These are phyloP conservation scores for Dicroscelio sp. DNA, from an alignment of 2,888 invertebrate species.

Conservation along the genomic window DNA sequence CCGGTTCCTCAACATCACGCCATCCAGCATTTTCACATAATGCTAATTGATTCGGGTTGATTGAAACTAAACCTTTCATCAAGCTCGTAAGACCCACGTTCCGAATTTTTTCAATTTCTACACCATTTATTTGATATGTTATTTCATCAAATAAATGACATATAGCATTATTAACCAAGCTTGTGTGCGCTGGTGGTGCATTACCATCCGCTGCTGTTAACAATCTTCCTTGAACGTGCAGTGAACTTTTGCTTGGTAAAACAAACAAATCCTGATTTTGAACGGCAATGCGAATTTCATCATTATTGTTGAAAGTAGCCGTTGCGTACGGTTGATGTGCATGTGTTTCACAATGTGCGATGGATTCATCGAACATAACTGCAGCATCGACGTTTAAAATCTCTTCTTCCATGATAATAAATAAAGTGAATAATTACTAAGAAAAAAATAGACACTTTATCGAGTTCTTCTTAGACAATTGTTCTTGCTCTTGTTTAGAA, in stretches of 20 bases:
- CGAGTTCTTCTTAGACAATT: too few species aligned
- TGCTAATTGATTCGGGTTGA: slow-evolving; percentile 67
- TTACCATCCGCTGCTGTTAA: slow-evolving; percentile 23
- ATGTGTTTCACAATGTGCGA: slow-evolving; percentile 13
- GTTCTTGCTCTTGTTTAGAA: not conserved
- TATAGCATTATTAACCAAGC: slow-evolving; percentile 81
- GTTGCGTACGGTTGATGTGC: slow-evolving; percentile 5
- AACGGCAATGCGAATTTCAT: slow-evolving; percentile 13
- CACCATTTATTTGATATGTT: slow-evolving; percentile 89
- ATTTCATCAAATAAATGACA: slow-evolving; percentile 88
- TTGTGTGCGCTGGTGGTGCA: not conserved
- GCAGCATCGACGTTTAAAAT: not conserved
- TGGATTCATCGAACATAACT: not conserved
- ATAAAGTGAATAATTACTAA: not conserved
- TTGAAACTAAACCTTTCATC: slow-evolving; percentile 80
- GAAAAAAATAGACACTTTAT: too few species aligned
- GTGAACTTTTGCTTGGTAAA: slow-evolving; percentile 20
- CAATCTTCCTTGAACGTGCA: not conserved
- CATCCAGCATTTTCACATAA: slow-evolving; percentile 84
- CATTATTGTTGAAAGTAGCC: not conserved
- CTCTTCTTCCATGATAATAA: not conserved
- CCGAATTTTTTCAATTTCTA: slow-evolving; percentile 87
- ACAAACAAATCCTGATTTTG: slow-evolving; percentile 11
- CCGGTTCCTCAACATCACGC: slow-evolving; percentile 60
- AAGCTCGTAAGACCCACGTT: slow-evolving; percentile 6